Evolutionary conservation across 2,888 invertebrate genomes (phyloP).

Genomic region (Amorpha juglandis): DNA sequence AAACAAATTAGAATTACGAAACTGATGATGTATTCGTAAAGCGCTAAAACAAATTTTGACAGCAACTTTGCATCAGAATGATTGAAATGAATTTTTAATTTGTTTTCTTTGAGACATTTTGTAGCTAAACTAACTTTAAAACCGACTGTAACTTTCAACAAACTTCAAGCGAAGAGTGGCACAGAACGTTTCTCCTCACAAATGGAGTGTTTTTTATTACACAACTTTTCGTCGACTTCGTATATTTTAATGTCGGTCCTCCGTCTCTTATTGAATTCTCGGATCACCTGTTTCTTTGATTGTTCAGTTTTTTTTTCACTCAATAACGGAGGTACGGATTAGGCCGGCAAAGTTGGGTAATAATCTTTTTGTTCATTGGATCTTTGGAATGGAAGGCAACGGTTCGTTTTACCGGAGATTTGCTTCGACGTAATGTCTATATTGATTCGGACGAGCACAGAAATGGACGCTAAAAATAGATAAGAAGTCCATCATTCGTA

Average conservation of each 20-base stretch:
- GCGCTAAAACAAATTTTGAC: constrained; percentile 2
- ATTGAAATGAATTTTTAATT: constrained; percentile 19
- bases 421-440: background rate
- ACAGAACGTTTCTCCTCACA: constrained; percentile 45
- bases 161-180: background rate
- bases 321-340: background rate
- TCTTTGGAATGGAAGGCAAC: background rate
- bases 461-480: background rate
- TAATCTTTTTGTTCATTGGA: constrained; percentile 5
- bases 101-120: constrained; percentile 14
- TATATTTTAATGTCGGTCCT: constrained; percentile 59
- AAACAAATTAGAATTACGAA: background rate
- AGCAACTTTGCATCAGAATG: background rate
- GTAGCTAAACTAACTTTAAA: constrained; percentile 2
- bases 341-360: constrained; percentile 13
- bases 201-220: constrained; percentile 68
- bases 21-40: background rate
- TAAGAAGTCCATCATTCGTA: too few relatives aligned
- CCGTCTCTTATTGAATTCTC: constrained; percentile 61
- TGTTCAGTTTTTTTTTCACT: constrained; percentile 9
- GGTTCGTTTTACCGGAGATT: constrained; percentile 1
- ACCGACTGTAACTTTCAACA: background rate
- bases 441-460: background rate
- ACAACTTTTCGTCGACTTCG: constrained; percentile 64
- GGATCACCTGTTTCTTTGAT: constrained; percentile 17